A percentile compares a stretch with the other conserved stretches of the same genome.
Evolutionary conservation across 2,888 invertebrate genomes (phyloP).

Genomic region (Odontocerum albicorne): DNA sequence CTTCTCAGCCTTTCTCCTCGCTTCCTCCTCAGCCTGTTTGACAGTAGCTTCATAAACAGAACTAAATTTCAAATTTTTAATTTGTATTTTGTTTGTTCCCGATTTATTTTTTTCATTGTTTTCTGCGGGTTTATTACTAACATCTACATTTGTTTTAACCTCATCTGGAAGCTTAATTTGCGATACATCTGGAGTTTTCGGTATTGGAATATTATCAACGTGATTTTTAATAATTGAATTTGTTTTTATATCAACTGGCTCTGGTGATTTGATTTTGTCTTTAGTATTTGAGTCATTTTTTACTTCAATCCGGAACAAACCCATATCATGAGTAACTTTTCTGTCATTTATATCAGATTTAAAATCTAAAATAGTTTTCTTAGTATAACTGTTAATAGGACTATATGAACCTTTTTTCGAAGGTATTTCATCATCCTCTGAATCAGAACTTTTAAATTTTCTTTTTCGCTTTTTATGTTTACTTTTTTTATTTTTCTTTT

Average conservation of each 20-base stretch:
- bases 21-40: slow-evolving; percentile 64
- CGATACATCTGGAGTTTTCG: slow-evolving; percentile 30
- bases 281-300: slow-evolving; percentile 22
- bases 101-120: slow-evolving; percentile 49
- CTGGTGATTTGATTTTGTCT: slow-evolving; percentile 7
- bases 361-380: slow-evolving; percentile 41
- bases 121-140: slow-evolving; percentile 39
- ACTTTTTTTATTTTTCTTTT: slow-evolving; percentile 34
- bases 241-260: slow-evolving; percentile 23
- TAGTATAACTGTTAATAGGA: slow-evolving; percentile 8
- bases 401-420: slow-evolving; percentile 12
- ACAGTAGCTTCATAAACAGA: slow-evolving; percentile 67
- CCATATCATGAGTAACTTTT: slow-evolving; percentile 23
- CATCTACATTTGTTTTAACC: slow-evolving; percentile 15
- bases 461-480: slow-evolving; percentile 33
- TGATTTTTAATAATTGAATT: slow-evolving; percentile 28
- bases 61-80: slow-evolving; percentile 69
- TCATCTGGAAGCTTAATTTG: slow-evolving; percentile 42
- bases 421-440: slow-evolving; percentile 15
- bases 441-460: slow-evolving; percentile 17
- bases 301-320: slow-evolving; percentile 27
- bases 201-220: slow-evolving; percentile 42
- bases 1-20: slow-evolving; percentile 60
- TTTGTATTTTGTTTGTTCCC: slow-evolving; percentile 60
- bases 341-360: slow-evolving; percentile 27